Evolutionary conservation across 2,888 invertebrate species (phyloP).

Genomic region (Lithophane semibrunnea): DNA sequence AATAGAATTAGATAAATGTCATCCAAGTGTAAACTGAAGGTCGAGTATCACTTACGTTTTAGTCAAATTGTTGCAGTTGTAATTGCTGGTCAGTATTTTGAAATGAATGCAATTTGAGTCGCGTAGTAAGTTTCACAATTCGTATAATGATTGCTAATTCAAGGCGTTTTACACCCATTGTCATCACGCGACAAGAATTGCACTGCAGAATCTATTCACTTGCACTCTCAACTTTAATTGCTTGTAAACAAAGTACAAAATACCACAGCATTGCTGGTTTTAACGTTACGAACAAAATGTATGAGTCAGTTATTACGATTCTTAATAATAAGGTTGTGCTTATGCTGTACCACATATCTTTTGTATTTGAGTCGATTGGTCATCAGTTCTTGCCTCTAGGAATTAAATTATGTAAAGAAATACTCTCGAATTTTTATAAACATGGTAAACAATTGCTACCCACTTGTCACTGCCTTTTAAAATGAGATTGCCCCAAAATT

Average conservation of each 20-base stretch:
- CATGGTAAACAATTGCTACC: conserved; percentile 68
- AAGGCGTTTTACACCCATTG: conserved; percentile 20
- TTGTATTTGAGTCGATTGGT: conserved; percentile 71
- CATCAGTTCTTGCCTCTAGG: conserved; percentile 77
- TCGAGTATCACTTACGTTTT: conserved; percentile 43
- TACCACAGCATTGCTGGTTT: conserved; percentile 72
- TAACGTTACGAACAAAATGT: conserved; percentile 73
- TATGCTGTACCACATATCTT: conserved; percentile 82
- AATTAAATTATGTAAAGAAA: conserved; percentile 64
- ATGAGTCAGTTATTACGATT: conserved; percentile 67
- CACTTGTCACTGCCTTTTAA: conserved; percentile 74
- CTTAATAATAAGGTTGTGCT: conserved; percentile 80
- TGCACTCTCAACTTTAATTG: conserved; percentile 70
- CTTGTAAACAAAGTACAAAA: conserved; percentile 86
- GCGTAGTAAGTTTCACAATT: conserved; percentile 26
- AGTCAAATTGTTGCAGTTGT: conserved; percentile 40
- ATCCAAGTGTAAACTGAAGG: not conserved
- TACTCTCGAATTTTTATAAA: conserved; percentile 74
- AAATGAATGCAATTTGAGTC: conserved; percentile 50
- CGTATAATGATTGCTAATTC: conserved; percentile 16
- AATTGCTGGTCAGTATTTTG: conserved; percentile 46
- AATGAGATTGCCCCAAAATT: conserved; percentile 63
- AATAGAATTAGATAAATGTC: not conserved
- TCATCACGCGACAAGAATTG: conserved; percentile 49
- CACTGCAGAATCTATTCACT: conserved; percentile 35